phyloP scores from a whole-genome alignment of 1,140 invertebrate genomes.

The Triops cancriformis region DNA sequence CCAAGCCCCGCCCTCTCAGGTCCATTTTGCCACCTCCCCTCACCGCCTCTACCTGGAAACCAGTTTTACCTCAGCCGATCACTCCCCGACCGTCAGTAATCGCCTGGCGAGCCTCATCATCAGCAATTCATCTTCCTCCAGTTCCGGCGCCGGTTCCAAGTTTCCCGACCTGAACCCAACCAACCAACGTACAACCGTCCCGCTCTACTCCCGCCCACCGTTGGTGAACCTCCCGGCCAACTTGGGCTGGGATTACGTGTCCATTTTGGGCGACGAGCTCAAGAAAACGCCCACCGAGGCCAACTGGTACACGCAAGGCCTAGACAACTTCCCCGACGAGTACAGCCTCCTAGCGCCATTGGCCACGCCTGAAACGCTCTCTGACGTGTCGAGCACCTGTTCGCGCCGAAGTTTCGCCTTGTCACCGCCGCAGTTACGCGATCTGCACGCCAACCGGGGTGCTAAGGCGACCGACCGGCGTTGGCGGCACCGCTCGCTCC shows the following conservation, averaged over 20 bases:
- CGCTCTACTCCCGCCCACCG: conserved; percentile 10
- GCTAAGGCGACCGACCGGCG: conserved; percentile 24
- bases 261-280: conserved; percentile 8
- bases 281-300: conserved; percentile 9
- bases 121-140: neutral
- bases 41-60: conserved; percentile 57
- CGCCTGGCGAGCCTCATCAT: neutral
- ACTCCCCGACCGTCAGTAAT: conserved; percentile 41
- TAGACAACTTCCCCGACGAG: conserved; percentile 49
- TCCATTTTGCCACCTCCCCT: conserved; percentile 1
- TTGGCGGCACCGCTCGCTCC: conserved; percentile 28
- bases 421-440: conserved; percentile 27
- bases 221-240: conserved; percentile 33
- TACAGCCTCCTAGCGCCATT: conserved; percentile 58
- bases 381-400: conserved; percentile 57
- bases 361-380: conserved; percentile 74
- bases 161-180: neutral
- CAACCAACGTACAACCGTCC: neutral
- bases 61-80: conserved; percentile 59
- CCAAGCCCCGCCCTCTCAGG: neutral
- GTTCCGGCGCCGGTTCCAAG: neutral
- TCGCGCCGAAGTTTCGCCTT: conserved; percentile 35
- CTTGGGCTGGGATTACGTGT: conserved; percentile 27
- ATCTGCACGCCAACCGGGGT: conserved; percentile 25
- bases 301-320: conserved; percentile 25